Evolutionary conservation across 2,113 vertebrate genomes (phyloP), one percentile per base, ranked within the genome.

Genomic region (Peromyscus californicus): DNA sequence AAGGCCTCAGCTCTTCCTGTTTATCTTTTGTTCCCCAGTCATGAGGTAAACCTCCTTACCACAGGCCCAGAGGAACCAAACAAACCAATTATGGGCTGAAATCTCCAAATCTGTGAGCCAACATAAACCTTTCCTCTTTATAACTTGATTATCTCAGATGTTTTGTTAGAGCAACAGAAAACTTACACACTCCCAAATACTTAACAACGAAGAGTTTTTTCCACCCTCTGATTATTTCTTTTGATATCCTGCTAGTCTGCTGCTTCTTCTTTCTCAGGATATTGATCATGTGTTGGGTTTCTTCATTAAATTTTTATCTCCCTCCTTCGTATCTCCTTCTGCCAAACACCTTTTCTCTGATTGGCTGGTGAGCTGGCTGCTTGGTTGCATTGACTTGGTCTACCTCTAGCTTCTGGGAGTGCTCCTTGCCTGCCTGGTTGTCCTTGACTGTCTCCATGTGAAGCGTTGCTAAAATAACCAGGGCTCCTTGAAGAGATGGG

Each of bases 221-320:
- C 15, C 74, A 31, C 15, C 22, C n/a, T 33, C 84, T 76, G 5
- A 36, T 75, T 16, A 13, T 79, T 72, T 63, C 13, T 88, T 75
- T 69, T 63, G 7, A 51, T n/a, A 11, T 42, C 19, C 65, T 92
- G 48, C 24, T 76, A 0, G 54, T 76, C 88, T 74, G 59, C 13
- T 94, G 2, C 19, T 93, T 67, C 82, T 97, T 70, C 63, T 87
- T 63, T 76, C 57, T 70, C 33, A 82, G 82, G 94, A 36, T 67
- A 72, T 1, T 85, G 59, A 59, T 7, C 12, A 9, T 19, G 31
- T 65, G 1, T 45, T 89, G 19, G 22, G 26, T 74, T 59, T 75
- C 67, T 67, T 91, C 57, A 39, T 21, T 54, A 72, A 36, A 24
- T 57, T 42, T 74, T 91, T 72, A 17, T 69, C 61, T 91, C 59